Evolutionary conservation across 2,888 invertebrate species (phyloP).

Genomic region (Fragum sueziense): DNA sequence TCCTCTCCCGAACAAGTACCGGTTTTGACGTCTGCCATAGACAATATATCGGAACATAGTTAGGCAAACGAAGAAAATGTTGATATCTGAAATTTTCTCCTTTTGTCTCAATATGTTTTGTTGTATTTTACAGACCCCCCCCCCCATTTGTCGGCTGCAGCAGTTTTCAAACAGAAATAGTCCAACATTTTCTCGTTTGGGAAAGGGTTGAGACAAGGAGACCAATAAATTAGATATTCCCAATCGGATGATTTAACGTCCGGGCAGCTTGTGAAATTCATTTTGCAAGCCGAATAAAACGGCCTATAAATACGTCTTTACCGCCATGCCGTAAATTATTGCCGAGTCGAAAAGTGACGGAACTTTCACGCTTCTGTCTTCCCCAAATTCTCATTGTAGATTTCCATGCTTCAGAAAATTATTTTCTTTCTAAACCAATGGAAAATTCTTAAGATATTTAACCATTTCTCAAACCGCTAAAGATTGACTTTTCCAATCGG

Average conservation of each 20-base stretch:
- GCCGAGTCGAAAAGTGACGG: not conserved
- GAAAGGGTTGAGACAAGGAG: not conserved
- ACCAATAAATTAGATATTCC: slow-evolving; percentile 30
- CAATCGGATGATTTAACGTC: slow-evolving; percentile 42
- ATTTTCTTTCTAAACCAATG: too few relatives aligned
- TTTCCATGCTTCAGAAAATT: too few relatives aligned
- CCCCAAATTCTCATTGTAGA: too few relatives aligned
- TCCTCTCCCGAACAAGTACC: too few relatives aligned
- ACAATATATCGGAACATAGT: too few relatives aligned
- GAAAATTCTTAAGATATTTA: too few relatives aligned
- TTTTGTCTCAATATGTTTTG: not conserved
- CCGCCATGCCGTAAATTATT: slow-evolving; percentile 19
- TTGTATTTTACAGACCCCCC: too few relatives aligned
- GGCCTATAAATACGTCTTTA: slow-evolving; percentile 29
- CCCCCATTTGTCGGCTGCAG: too few relatives aligned
- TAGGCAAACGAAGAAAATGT: not conserved
- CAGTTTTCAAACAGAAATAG: not conserved
- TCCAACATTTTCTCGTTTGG: too few relatives aligned
- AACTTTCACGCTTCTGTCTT: not conserved
- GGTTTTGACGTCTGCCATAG: too few relatives aligned
- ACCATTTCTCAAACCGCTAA: too few relatives aligned
- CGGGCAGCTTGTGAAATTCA: slow-evolving; percentile 45
- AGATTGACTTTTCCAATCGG: too few relatives aligned
- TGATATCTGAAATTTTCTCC: not conserved
- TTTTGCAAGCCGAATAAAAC: slow-evolving; percentile 42